Percentiles rank a stretch among this genome's conserved stretches.
Evolutionary conservation across 2,797 vertebrate species (phyloP).

Genomic region (Meda fulgida): DNA sequence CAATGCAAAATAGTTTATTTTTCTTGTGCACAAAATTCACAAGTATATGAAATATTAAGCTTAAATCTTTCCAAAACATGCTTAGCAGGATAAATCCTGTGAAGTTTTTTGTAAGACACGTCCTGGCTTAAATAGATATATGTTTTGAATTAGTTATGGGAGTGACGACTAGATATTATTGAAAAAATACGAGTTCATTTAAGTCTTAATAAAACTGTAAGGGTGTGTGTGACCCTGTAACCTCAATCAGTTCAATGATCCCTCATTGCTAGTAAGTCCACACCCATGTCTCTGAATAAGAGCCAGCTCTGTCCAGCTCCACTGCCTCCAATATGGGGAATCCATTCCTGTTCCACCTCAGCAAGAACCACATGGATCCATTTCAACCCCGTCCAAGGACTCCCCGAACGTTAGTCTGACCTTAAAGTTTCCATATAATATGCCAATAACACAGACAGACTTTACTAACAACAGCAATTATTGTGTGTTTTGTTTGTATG

Average conservation of each 20-base stretch:
- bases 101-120: no score
- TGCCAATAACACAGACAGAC: constrained; percentile 42
- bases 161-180: background rate
- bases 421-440: constrained; percentile 59
- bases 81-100: no score
- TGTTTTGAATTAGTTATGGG: constrained; percentile 12
- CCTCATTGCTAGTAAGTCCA: constrained; percentile 63
- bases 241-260: constrained; percentile 44
- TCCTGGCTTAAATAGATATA: background rate
- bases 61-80: no score
- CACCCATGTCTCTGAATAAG: constrained; percentile 74
- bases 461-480: constrained; percentile 37
- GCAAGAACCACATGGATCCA: constrained; percentile 66
- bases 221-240: constrained; percentile 36
- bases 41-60: no score
- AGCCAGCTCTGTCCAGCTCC: constrained; percentile 68
- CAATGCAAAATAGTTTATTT: no score
- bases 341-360: constrained; percentile 68
- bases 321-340: constrained; percentile 77
- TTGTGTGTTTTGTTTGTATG: constrained; percentile 38
- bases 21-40: no score
- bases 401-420: constrained; percentile 58
- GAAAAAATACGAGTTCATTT: background rate
- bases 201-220: constrained; percentile 27
- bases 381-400: constrained; percentile 68